Conservation (phyloP, 2,888 invertebrate species). For the Adelphocoris suturalis region DNA sequence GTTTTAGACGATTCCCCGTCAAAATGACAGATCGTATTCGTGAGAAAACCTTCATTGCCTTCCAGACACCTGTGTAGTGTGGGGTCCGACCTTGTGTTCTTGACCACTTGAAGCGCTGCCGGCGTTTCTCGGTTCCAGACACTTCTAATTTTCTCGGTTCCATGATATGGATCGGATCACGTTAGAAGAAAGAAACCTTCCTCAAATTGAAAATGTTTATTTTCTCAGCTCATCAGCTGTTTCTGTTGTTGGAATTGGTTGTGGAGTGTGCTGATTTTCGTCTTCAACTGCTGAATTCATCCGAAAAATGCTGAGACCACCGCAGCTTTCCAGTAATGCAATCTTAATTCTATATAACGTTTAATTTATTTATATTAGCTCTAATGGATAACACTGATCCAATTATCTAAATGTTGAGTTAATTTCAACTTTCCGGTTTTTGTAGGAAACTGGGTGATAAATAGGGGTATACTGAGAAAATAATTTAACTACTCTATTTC, state of each 20-base stretch:
- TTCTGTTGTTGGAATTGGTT: neutral
- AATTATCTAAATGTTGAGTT: neutral
- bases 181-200: too few species aligned
- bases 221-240: neutral
- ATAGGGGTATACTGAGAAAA: neutral
- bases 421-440: neutral
- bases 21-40: too few species aligned
- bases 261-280: neutral
- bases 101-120: too few species aligned
- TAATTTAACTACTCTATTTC: neutral
- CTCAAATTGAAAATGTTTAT: too few species aligned
- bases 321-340: conserved; percentile 13
- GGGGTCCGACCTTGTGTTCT: too few species aligned
- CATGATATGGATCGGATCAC: too few species aligned
- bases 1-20: too few species aligned
- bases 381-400: neutral
- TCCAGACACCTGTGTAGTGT: too few species aligned
- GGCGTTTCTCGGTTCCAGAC: too few species aligned
- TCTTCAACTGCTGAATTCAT: neutral
- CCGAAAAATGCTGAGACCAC: conserved; percentile 30
- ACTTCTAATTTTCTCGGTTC: too few species aligned
- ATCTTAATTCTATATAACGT: neutral
- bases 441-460: neutral
- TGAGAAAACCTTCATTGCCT: too few species aligned
- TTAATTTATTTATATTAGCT: neutral